Evolutionary conservation across 2,113 vertebrate species (phyloP), one percentile per base, ranked within the genome.

Genomic region (Phrynosoma blainvillii): DNA sequence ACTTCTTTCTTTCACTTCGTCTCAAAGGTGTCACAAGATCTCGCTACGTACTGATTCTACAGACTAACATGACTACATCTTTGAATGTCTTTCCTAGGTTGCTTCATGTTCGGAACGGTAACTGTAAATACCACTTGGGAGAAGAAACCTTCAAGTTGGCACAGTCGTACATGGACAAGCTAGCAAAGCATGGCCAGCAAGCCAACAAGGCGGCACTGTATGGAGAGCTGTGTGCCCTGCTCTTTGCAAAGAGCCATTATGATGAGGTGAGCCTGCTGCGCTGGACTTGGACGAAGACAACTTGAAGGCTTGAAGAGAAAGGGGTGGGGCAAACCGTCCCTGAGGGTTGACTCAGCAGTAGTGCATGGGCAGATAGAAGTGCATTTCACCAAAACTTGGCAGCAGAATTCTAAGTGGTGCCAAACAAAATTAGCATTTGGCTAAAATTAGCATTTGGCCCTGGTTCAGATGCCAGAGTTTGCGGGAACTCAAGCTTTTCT

Each of bases 181-280:
- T 99, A 70, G 98, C 98, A 93, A 98, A 98, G 93, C 98, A 99
- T 0, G 98, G 98, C 86, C 98, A 99, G 92, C 98, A 98, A 92
- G 98, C 99, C 89, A 99, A 99, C 95, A 99, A 98, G 96, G 99
- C 99, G 0, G 99, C 99, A 1, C 97, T 99, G 1, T 99, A 99
- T 7, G 99, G 98, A 62, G 99, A 99, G 95, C 96, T 99, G 0
- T 99, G 98, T 77, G 98, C 98, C 1, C 97, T 99, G 92, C 98
- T 99, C 68, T 99, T 99, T 91, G 99, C 99, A 93, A 99, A 99
- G 97, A 99, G 99, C 95, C 99, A 99, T 95, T 99, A 99, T 30
- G 99, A 99, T 80, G 99, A 99, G 98, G 99, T 99, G 90, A 96
- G 95, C 90, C 23, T 81, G 47, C 21, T 52, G 10, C 1, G 0